Base-by-base conservation (phyloP, 2,113 vertebrate genomes). In the Catagonus wagneri region DNA sequence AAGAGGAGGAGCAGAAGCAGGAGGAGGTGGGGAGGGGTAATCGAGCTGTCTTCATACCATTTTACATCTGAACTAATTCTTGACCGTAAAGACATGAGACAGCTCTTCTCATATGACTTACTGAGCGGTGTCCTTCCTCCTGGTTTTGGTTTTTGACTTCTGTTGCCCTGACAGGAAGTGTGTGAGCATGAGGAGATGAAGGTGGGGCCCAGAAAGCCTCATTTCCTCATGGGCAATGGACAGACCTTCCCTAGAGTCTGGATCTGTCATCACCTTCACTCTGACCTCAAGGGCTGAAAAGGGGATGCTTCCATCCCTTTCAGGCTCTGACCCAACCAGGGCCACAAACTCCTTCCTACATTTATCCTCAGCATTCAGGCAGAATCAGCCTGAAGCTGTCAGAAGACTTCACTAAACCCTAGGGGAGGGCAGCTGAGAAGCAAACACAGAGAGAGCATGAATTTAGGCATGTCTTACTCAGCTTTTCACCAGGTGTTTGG, bases 31-130 rank as follows among this genome's bases (percentile, higher is more conserved):
- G 36, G 32, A 66, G n/a, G 16, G 27, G 23, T 44, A 44, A 27
- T 61, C 15, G 20, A 65, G 52, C 22, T 60, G 44, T 25, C 71
- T 56, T 63, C 1, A 23, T 27, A 56, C 12, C 39, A 7, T 58
- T 63, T 69, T 83, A 25, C 29, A 1, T 29, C 23, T 71, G 69
- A 90, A 32, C 32, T 12, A 56, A 72, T 23, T 32, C 54, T 52
- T 44, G 27, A 15, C 5, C 2, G 0, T 20, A 68, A 58, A 56
- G n/a, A 56, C 0, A 15, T 23, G 9, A 83, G 13, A n/a, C 0
- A 22, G 19, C 15, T 44, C 19, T 89, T 84, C 74, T 68, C 50
- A 1, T 20, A 20, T 1, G 22, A 58, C 39, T 52, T 44, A 12
- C 29, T 14, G 5, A 34, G 36, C 74, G 44, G 1, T 52, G 22